Evolutionary conservation across 2,888 invertebrate species (phyloP), one percentile per base, ranked within the genome.

Genomic region (Hipparchia semele): DNA sequence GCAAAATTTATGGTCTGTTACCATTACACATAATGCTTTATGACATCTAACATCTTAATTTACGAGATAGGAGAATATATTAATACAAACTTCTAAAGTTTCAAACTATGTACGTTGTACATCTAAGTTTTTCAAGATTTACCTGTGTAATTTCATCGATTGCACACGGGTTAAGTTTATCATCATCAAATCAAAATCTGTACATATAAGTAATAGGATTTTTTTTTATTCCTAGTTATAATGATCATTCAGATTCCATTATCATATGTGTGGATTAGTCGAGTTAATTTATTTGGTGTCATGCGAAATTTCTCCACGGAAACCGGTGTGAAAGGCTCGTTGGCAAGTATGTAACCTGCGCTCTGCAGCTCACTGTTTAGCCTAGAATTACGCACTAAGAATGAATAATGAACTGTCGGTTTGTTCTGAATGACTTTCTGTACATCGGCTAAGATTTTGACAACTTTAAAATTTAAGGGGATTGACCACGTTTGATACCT

Each of bases 291-390:
- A 74, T 76, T 71, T 73, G 68, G 71, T 73, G 72, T 73, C 71
- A 71, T 23, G 71, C 67, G 69, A 76, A 77, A 78, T 79, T 78
- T 79, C 79, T 75, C 77, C 75, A 65, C 73, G 71, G 72, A 73
- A 77, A 80, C 80, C 79, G 78, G 80, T 80, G 76, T 78, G 78
- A 80, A 79, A 80, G 78, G 73, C 76, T 62, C 66, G 66, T 67
- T 58, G 70, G 46, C 70, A 70, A 74, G 70, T 70, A 72, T 75
- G 74, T 75, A 78, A 76, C 79, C 77, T 76, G 79, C 73, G 71
- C 68, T 72, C 68, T 62, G 76, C 64, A 67, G 75, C 69, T 74
- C 71, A 64, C 74, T 73, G 51, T 73, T 73, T 76, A 78, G 76
- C 77, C 74, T 79, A 79, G 76, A 79, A 77, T 78, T 78, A 77